Percentiles rank a stretch among this genome's conserved stretches.
These are phyloP conservation scores for Asbolus verrucosus DNA, from an alignment of 1,140 invertebrate genomes.

Conservation along the genomic window DNA sequence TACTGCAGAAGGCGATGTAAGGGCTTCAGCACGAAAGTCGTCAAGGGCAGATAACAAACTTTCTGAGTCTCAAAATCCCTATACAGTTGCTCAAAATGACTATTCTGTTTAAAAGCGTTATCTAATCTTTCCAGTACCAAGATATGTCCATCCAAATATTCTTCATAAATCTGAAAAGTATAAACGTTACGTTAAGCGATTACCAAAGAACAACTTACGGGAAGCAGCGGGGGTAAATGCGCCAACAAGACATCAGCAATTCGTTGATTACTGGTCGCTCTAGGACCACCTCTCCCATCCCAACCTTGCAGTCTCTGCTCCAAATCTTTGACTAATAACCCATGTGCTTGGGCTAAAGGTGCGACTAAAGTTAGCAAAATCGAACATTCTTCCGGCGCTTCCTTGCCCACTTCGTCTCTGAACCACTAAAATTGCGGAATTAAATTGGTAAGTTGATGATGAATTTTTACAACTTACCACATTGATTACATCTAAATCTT, in stretches of 20 bases:
- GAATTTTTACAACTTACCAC: conserved; percentile 70
- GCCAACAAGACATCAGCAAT: conserved; percentile 78
- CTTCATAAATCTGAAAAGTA: conserved; percentile 78
- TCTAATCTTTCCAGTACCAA: conserved; percentile 82
- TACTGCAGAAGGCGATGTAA: conserved; percentile 91
- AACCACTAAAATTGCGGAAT: conserved; percentile 72
- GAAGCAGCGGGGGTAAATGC: conserved; percentile 70
- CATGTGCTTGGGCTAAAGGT: conserved; percentile 72
- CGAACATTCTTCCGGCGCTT: conserved; percentile 69
- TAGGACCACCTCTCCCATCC: conserved; percentile 67
- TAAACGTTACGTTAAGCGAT: conserved; percentile 10
- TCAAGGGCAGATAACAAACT: conserved; percentile 88
- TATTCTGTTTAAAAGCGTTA: conserved; percentile 76
- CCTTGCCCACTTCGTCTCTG: conserved; percentile 71
- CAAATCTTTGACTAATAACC: conserved; percentile 69
- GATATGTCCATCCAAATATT: conserved; percentile 83
- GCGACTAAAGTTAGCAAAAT: conserved; percentile 68
- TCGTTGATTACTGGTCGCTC: conserved; percentile 65
- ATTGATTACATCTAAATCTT: conserved; percentile 93
- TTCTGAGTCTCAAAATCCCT: conserved; percentile 88
- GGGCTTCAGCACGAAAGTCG: conserved; percentile 89
- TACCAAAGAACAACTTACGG: conserved; percentile 63
- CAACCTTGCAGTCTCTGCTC: conserved; percentile 68
- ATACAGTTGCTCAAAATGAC: conserved; percentile 83
- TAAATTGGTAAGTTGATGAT: too few species aligned